Percentiles rank a stretch among this genome's conserved stretches.
phyloP scores from a whole-genome alignment of 2,888 invertebrate genomes.

The Pharmacophagus antenor region DNA sequence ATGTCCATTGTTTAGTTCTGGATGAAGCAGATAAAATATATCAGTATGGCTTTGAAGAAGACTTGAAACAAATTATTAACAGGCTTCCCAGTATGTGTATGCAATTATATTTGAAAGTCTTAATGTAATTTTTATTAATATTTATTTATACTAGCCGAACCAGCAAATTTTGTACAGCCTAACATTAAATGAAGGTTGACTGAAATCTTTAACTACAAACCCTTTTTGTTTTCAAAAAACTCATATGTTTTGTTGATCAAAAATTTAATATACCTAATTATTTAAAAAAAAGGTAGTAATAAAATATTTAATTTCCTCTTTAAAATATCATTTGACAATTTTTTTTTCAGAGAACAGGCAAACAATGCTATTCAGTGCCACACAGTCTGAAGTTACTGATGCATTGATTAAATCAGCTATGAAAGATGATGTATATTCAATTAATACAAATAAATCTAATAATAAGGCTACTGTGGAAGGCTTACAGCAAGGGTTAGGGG shows the following conservation, averaged over 20 bases:
- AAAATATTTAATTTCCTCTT: too few species aligned
- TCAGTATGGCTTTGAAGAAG: slow-evolving; percentile 98
- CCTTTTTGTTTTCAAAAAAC: too few species aligned
- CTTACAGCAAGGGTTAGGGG: slow-evolving; percentile 87
- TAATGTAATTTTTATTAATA: too few species aligned
- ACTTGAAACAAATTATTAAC: slow-evolving; percentile 94
- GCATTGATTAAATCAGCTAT: slow-evolving; percentile 92
- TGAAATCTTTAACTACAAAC: too few species aligned
- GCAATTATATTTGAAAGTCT: background rate
- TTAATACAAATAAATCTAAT: slow-evolving; percentile 94
- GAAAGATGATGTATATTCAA: slow-evolving; percentile 92
- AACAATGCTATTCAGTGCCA: slow-evolving; percentile 98
- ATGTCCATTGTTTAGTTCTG: slow-evolving; percentile 93
- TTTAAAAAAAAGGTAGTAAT: too few species aligned
- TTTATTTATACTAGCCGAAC: too few species aligned
- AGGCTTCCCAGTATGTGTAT: slow-evolving; percentile 91
- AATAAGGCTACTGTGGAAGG: slow-evolving; percentile 90
- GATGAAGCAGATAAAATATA: slow-evolving; percentile 98
- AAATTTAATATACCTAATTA: too few species aligned
- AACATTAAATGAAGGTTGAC: too few species aligned
- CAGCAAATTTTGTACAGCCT: too few species aligned
- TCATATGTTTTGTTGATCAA: too few species aligned
- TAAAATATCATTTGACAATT: too few species aligned
- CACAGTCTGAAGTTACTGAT: slow-evolving; percentile 94
- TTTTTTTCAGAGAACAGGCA: slow-evolving; percentile 88